Evolutionary conservation across 2,797 vertebrate species (phyloP).

Genomic region (Discoglossus pictus): DNA sequence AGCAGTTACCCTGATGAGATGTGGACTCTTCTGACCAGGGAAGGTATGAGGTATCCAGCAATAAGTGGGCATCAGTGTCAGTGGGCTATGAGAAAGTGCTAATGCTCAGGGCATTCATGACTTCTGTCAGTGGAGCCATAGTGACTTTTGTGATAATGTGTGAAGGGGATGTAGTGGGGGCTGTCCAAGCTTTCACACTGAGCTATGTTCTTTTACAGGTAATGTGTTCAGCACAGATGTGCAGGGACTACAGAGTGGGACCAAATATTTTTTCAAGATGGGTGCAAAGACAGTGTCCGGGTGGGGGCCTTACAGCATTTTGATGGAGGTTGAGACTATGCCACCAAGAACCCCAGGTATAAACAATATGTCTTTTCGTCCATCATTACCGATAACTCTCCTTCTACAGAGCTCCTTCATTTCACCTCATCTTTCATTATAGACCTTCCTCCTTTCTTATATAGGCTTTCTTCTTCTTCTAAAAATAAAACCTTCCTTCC

Average conservation of each 20-base stretch:
- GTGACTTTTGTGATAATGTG: no score
- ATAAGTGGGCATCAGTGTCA: no score
- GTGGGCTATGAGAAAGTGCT: neutral
- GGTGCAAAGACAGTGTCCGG: conserved; percentile 88
- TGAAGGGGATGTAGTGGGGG: no score
- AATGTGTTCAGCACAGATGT: conserved; percentile 85
- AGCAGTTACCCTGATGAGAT: conserved; percentile 82
- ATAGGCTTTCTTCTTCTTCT: no score
- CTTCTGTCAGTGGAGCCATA: no score
- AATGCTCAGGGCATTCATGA: no score
- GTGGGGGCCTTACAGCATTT: conserved; percentile 83
- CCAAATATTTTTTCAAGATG: conserved; percentile 92
- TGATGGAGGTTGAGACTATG: conserved; percentile 85
- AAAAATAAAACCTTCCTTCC: no score
- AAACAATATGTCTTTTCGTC: no score
- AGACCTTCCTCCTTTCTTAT: no score
- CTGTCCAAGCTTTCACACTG: conserved; percentile 27
- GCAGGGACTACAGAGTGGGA: conserved; percentile 83
- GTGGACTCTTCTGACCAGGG: conserved; percentile 86
- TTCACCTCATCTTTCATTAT: no score
- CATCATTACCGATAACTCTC: no score
- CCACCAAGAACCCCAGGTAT: conserved; percentile 74
- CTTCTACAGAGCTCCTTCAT: neutral
- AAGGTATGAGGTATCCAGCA: conserved; percentile 71
- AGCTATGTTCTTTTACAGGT: conserved; percentile 77